These are phyloP conservation scores for Tenthredo livida DNA, from an alignment of 2,888 invertebrate genomes.

Conservation along the genomic window DNA sequence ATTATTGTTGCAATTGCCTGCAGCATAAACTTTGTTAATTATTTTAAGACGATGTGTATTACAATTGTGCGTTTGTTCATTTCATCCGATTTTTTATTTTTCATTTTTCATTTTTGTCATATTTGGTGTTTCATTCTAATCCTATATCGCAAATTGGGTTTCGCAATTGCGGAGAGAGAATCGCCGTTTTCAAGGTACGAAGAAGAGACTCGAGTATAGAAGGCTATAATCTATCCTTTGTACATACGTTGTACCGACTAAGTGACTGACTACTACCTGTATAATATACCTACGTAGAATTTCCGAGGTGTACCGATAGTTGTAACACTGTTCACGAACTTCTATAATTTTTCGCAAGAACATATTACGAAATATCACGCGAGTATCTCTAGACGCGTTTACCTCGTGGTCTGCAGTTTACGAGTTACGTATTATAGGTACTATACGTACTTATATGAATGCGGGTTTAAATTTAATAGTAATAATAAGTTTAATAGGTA, in stretches of 20 bases:
- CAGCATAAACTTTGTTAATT: background rate
- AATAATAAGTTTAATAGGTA: too few species aligned
- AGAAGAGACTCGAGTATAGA: background rate
- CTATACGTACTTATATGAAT: background rate
- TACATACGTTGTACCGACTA: background rate
- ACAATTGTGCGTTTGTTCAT: background rate
- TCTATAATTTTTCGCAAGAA: background rate
- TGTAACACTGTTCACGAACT: constrained; percentile 5
- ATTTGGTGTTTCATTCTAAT: background rate
- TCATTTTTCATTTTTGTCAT: background rate
- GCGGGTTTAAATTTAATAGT: too few species aligned
- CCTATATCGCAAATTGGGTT: background rate
- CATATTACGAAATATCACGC: background rate
- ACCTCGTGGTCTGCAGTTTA: background rate
- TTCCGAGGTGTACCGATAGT: background rate
- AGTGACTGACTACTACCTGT: background rate
- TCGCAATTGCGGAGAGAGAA: background rate
- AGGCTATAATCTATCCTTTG: background rate
- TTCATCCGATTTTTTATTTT: background rate
- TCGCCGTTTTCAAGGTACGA: background rate
- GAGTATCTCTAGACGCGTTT: background rate
- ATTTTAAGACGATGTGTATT: background rate
- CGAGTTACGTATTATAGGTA: background rate
- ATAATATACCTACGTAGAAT: background rate
- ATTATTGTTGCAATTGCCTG: background rate